These are phyloP conservation scores for Gibbula magus DNA, from an alignment of 2,888 invertebrate species.

Conservation along the genomic window DNA sequence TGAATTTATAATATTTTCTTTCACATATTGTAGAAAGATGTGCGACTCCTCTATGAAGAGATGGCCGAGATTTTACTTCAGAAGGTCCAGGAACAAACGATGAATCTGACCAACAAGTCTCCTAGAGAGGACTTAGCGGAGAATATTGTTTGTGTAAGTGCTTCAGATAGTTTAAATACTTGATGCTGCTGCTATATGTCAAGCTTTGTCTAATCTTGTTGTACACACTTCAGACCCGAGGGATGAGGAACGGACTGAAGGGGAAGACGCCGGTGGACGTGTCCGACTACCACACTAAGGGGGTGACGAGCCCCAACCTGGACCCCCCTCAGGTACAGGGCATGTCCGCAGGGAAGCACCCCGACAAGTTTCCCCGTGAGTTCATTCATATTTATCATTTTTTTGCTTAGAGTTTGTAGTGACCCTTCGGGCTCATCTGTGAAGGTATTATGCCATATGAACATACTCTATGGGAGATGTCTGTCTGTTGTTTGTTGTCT, in stretches of 20 bases:
- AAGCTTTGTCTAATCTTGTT: neutral
- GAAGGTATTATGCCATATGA: no score
- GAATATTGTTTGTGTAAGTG: conserved; percentile 46
- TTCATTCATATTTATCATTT: neutral
- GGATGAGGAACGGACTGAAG: neutral
- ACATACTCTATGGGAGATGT: no score
- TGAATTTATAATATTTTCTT: neutral
- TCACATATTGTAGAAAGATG: conserved; percentile 46
- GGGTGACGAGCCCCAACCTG: conserved; percentile 59
- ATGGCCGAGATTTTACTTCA: conserved; percentile 59
- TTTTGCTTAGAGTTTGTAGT: neutral
- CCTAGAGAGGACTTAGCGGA: conserved; percentile 51
- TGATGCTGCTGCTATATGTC: neutral
- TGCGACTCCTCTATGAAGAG: conserved; percentile 56
- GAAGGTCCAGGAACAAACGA: conserved; percentile 60
- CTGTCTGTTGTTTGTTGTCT: no score
- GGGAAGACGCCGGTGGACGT: conserved; percentile 49
- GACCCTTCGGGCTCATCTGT: neutral
- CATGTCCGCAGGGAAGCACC: conserved; percentile 44
- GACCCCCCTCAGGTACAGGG: conserved; percentile 56
- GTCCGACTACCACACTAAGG: conserved; percentile 62
- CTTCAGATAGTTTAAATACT: neutral
- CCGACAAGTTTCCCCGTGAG: conserved; percentile 59
- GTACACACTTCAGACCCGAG: neutral
- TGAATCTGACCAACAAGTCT: conserved; percentile 58